phyloP scores from a whole-genome alignment of 2,113 vertebrate genomes.

The Jacana jacana region DNA sequence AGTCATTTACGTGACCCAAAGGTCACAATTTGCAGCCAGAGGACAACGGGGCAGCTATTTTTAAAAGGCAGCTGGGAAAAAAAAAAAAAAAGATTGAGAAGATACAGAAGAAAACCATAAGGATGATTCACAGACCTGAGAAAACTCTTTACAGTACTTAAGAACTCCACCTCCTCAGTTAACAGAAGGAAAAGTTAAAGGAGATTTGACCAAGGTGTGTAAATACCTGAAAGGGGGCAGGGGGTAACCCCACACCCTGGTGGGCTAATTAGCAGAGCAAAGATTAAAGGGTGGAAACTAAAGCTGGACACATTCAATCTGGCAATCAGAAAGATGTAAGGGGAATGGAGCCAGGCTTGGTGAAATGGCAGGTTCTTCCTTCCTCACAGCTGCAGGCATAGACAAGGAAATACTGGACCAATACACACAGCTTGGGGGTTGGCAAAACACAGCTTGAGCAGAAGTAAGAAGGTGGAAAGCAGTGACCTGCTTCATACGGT shows the following conservation, averaged over 20 bases:
- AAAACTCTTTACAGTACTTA: not conserved
- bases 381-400: not conserved
- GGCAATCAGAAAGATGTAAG: not conserved
- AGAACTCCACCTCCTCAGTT: not conserved
- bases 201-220: not conserved
- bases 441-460: not conserved
- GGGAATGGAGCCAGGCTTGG: not conserved
- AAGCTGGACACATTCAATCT: not conserved
- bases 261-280: not conserved
- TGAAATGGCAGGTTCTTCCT: not conserved
- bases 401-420: rapidly evolving
- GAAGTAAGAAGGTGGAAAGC: not conserved
- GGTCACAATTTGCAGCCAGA: not conserved
- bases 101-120: not conserved
- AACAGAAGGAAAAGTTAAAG: not conserved
- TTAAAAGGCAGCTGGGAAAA: not conserved
- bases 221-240: not conserved
- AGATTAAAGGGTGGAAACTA: not conserved
- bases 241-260: not conserved
- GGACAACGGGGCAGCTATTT: not conserved
- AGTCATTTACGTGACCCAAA: not conserved
- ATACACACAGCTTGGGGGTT: not conserved
- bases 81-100: not conserved
- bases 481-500: not conserved
- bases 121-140: not conserved